A percentile compares a stretch with the other conserved stretches of the same genome.
Evolutionary conservation across 2,113 vertebrate genomes (phyloP).

Genomic region (Marmota flaviventris): DNA sequence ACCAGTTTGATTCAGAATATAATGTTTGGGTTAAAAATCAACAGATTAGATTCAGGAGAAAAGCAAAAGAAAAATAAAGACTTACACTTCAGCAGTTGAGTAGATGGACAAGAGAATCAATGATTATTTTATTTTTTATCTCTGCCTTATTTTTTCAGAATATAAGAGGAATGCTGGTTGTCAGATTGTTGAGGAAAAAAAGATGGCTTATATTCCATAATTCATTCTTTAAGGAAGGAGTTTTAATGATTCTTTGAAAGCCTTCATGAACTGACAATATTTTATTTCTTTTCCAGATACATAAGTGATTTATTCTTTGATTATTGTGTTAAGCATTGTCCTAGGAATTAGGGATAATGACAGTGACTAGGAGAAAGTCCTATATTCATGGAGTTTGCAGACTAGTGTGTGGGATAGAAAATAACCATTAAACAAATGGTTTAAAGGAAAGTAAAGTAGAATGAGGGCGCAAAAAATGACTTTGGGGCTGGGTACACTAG

Average conservation of each 20-base stretch:
- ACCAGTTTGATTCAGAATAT: slow-evolving; percentile 26
- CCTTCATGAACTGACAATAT: background rate
- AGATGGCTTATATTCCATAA: background rate
- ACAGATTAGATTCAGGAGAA: slow-evolving; percentile 14
- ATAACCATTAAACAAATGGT: background rate
- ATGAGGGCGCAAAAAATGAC: background rate
- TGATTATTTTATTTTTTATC: background rate
- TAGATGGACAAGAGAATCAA: background rate
- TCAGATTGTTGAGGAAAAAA: slow-evolving; percentile 8
- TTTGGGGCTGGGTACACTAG: no score
- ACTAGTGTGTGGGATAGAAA: background rate
- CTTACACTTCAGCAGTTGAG: background rate
- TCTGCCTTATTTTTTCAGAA: background rate
- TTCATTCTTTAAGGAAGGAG: background rate
- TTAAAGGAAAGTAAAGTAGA: background rate
- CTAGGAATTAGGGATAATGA: background rate
- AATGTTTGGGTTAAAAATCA: slow-evolving; percentile 28
- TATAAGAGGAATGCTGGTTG: background rate
- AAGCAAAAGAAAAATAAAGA: background rate
- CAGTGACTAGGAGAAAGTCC: background rate
- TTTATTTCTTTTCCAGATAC: slow-evolving; percentile 36
- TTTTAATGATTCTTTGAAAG: background rate
- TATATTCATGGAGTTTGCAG: slow-evolving; percentile 5
- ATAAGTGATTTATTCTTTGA: background rate
- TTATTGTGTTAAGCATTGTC: background rate